Evolutionary conservation across 2,797 vertebrate genomes (phyloP).

Genomic region (Pangasius sanitwongsei): DNA sequence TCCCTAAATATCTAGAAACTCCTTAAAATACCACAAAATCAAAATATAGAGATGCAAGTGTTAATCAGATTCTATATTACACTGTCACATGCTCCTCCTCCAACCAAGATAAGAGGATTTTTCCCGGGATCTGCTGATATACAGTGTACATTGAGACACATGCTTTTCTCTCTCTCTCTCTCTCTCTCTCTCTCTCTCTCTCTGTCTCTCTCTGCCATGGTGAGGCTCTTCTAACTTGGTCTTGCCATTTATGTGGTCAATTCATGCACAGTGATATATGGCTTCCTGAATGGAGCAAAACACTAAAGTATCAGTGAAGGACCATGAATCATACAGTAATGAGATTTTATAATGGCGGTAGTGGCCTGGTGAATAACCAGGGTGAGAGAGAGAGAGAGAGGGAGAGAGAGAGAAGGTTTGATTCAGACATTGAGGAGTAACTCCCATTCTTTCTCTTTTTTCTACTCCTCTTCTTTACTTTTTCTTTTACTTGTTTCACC

Average conservation of each 20-base stretch:
- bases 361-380: constrained; percentile 17
- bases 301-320: constrained; percentile 66
- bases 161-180: not conserved
- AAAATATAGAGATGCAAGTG: not conserved
- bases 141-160: not conserved
- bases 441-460: not conserved
- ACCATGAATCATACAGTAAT: constrained; percentile 71
- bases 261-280: constrained; percentile 42
- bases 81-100: not conserved
- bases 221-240: constrained; percentile 4
- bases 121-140: not conserved
- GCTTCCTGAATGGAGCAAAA: constrained; percentile 57
- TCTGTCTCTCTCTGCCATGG: constrained; percentile 3
- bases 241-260: constrained; percentile 45
- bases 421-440: not conserved
- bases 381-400: not conserved
- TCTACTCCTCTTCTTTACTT: not conserved
- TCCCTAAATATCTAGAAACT: not conserved
- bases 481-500: not conserved
- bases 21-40: not conserved
- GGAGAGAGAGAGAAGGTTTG: not conserved
- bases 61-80: constrained; percentile 2
- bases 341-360: constrained; percentile 62
- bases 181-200: not conserved
- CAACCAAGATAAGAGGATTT: not conserved